Evolutionary conservation across 2,113 vertebrate genomes (phyloP).

Genomic region (Guaruba guarouba): DNA sequence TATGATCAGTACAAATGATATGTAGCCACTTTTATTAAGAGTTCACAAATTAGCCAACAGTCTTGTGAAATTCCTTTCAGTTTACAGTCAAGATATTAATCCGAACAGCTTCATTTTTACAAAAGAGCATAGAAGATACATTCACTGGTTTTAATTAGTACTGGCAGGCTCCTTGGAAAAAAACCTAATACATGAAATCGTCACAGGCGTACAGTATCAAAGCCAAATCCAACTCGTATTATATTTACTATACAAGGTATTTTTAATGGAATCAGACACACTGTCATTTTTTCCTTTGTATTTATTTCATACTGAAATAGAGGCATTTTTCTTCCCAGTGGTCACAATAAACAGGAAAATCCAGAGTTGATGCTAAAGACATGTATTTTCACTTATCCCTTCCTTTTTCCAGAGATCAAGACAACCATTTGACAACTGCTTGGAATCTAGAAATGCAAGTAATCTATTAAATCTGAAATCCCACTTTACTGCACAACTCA

Average conservation of each 20-base stretch:
- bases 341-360: conserved; percentile 3
- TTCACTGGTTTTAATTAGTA: conserved; percentile 46
- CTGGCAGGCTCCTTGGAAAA: neutral
- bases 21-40: neutral
- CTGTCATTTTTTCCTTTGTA: neutral
- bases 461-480: conserved; percentile 54
- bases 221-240: neutral
- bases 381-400: neutral
- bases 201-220: neutral
- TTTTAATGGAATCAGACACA: conserved; percentile 6
- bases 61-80: neutral
- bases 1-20: neutral
- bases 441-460: conserved; percentile 37
- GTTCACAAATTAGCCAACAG: neutral
- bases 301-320: neutral
- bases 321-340: neutral
- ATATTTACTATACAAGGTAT: conserved; percentile 28
- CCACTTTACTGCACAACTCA: conserved; percentile 4
- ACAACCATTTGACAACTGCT: conserved; percentile 21
- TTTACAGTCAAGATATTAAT: conserved; percentile 31
- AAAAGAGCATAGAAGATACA: conserved; percentile 11
- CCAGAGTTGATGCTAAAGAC: conserved; percentile 2
- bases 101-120: conserved; percentile 1
- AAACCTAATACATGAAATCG: neutral
- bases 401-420: conserved; percentile 27